These are phyloP conservation scores for Cyprinodon diabolis DNA, from an alignment of 2,797 vertebrate species.

Conservation along the genomic window DNA sequence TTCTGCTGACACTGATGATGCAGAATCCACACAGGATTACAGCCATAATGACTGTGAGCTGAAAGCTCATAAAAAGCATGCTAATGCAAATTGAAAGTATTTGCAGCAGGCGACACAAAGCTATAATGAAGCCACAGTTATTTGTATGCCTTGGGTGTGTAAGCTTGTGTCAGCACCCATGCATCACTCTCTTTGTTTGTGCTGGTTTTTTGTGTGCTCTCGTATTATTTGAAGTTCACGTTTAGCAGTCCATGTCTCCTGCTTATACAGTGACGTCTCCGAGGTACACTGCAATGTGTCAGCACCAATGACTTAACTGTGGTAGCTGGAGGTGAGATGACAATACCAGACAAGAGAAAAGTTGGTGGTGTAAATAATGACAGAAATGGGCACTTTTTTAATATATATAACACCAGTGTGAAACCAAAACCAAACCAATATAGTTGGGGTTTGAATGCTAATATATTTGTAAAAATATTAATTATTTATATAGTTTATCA, in stretches of 20 bases:
- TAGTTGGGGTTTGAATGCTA: background rate
- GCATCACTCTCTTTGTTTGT: conserved; percentile 22
- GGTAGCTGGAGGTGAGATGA: conserved; percentile 58
- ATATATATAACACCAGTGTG: conserved; percentile 23
- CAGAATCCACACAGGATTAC: conserved; percentile 47
- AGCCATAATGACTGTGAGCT: conserved; percentile 39
- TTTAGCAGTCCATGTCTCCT: conserved; percentile 3
- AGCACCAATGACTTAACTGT: conserved; percentile 62
- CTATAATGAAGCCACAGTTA: conserved; percentile 27
- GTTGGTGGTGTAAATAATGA: conserved; percentile 64
- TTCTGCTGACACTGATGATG: conserved; percentile 26
- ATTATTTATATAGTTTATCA: too few species aligned
- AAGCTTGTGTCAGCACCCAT: conserved; percentile 18
- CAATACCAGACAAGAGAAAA: conserved; percentile 45
- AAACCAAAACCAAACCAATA: conserved; percentile 11
- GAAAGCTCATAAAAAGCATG: conserved; percentile 40
- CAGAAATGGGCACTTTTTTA: conserved; percentile 43
- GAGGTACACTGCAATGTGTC: conserved; percentile 54
- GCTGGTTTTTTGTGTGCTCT: conserved; percentile 15
- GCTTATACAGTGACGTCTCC: conserved; percentile 37
- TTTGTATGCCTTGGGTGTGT: conserved; percentile 19
- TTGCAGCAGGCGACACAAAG: conserved; percentile 31
- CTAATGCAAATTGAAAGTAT: conserved; percentile 53
- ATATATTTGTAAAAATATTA: too few species aligned
- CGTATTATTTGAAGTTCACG: background rate